A percentile compares a stretch with the other conserved stretches of the same genome.
phyloP scores from a whole-genome alignment of 2,888 invertebrate genomes.

The Desoria tigrina region DNA sequence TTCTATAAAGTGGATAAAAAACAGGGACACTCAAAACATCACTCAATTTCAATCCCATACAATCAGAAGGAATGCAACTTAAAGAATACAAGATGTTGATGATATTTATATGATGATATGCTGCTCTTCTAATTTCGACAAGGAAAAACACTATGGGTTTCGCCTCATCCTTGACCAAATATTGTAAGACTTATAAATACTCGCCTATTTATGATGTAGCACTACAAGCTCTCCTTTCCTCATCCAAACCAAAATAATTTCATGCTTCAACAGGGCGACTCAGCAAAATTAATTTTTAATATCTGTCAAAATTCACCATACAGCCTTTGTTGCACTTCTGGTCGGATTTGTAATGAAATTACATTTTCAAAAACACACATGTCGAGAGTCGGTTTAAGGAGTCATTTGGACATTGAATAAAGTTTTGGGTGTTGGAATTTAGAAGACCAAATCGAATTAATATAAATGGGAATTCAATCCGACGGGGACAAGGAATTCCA shows the following conservation, averaged over 20 bases:
- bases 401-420: too few species aligned
- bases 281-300: slow-evolving; percentile 9
- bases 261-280: slow-evolving; percentile 14
- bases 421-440: background rate
- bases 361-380: background rate
- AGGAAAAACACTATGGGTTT: slow-evolving; percentile 11
- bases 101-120: too few species aligned
- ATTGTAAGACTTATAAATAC: slow-evolving; percentile 12
- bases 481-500: background rate
- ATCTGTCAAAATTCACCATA: background rate
- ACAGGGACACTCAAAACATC: too few species aligned
- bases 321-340: background rate
- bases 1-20: too few species aligned
- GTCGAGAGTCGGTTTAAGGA: background rate
- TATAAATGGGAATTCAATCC: slow-evolving; percentile 7
- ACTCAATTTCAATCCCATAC: too few species aligned
- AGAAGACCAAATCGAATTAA: slow-evolving; percentile 8
- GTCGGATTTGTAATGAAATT: background rate
- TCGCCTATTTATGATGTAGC: slow-evolving; percentile 22
- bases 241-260: background rate
- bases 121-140: slow-evolving; percentile 12
- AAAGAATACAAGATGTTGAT: too few species aligned
- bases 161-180: slow-evolving; percentile 29
- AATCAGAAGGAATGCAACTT: too few species aligned
- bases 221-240: background rate